Evolutionary conservation across 2,797 vertebrate genomes (phyloP).

Genomic region (Cossypha niveicapilla): DNA sequence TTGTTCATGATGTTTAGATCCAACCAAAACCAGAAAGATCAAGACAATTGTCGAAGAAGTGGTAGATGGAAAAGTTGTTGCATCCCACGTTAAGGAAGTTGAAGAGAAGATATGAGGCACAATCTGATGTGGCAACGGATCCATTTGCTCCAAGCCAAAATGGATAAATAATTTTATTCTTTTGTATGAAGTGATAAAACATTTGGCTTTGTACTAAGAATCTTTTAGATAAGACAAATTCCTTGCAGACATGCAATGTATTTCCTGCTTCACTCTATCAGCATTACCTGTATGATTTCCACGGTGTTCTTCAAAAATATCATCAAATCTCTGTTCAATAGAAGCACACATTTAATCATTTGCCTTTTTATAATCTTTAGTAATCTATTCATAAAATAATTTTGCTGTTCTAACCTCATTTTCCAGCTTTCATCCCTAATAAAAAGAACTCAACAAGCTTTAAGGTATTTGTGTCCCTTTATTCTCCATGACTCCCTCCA

Average conservation of each 20-base stretch:
- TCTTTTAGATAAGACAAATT: background rate
- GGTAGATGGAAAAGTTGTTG: constrained; percentile 83
- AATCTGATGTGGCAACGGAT: background rate
- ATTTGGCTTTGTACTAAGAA: background rate
- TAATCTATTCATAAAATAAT: background rate
- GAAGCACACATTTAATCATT: background rate
- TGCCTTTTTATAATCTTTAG: background rate
- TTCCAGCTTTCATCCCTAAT: background rate
- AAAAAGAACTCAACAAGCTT: constrained; percentile 8
- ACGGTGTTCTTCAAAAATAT: background rate
- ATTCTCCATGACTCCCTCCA: background rate
- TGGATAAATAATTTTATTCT: background rate
- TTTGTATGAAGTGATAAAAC: background rate
- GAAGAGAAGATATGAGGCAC: constrained; percentile 71
- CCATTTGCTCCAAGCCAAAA: background rate
- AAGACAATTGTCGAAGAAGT: constrained; percentile 85
- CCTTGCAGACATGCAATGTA: background rate
- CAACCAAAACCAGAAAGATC: constrained; percentile 77
- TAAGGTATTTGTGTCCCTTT: background rate
- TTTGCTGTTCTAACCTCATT: background rate
- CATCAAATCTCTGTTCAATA: background rate
- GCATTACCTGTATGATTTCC: background rate
- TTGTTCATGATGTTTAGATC: constrained; percentile 58
- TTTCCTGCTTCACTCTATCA: background rate
- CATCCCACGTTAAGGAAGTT: constrained; percentile 72